Base-by-base conservation (phyloP, 2,888 invertebrate species). In the Sinotaia quadrata region DNA sequence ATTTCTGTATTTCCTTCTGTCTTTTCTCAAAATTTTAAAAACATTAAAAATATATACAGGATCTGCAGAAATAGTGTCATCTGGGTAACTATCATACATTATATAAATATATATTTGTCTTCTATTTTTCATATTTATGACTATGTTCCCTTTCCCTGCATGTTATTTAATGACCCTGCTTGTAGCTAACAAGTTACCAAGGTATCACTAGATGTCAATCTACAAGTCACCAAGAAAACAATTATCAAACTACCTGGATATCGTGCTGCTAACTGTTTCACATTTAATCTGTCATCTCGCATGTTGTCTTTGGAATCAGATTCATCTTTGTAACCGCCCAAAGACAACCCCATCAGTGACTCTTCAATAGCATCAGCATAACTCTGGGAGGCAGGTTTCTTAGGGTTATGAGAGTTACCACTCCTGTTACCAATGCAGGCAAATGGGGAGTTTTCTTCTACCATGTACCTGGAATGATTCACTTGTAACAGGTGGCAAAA, bases 221-320 rank as follows among this genome's bases (percentile, higher is more conserved):
- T n/a, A n/a, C n/a, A n/a, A n/a, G n/a, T n/a, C n/a, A n/a, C n/a
- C n/a, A n/a, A n/a, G n/a, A n/a, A n/a, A n/a, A n/a, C n/a, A n/a
- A n/a, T n/a, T n/a, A n/a, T n/a, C n/a, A n/a, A n/a, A n/a, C n/a
- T 67, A 85, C 85, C 83, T 67, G 79, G 44, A 57, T 84, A 86
- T 79, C 86, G 71, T 10, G 78, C 49, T 52, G 70, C 74, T 8
- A 85, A 72, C 63, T 86, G 84, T 75, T 82, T 80, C 2, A 81
- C 75, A 27, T 77, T 79, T n/a, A 86, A 78, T 56, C 79, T 82
- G 71, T 84, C 81, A 68, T 85, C 86, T 36, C 76, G 74, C 8
- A 81, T 72, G 54, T 77, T 78, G 69, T 85, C 82, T 49, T 76
- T 78, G 8, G 84, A 78, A 21, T 73, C 75, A 27, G 78, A 73